Percentiles rank a stretch among this genome's conserved stretches.
Evolutionary conservation across 2,888 invertebrate genomes (phyloP).

Genomic region (Cremastobaeus sp.): DNA sequence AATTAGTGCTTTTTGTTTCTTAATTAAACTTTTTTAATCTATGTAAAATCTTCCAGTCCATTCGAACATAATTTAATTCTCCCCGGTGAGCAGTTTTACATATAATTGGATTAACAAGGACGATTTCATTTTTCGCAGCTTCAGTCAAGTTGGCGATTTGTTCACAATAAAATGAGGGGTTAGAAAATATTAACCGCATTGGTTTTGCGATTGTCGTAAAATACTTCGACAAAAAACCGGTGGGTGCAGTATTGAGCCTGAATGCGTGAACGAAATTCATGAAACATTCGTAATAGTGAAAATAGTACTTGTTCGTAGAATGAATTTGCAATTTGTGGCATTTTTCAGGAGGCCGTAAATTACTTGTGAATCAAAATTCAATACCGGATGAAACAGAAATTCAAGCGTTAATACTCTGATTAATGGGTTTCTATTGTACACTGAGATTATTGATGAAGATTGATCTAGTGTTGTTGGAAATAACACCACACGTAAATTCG

Average conservation of each 20-base stretch:
- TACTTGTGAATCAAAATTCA: conserved; percentile 40
- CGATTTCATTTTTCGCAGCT: too few species aligned
- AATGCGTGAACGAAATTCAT: too few species aligned
- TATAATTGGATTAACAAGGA: too few species aligned
- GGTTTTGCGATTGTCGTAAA: too few species aligned
- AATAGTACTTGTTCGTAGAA: neutral
- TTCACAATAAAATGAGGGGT: too few species aligned
- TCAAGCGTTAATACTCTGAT: conserved; percentile 38
- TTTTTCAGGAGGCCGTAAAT: conserved; percentile 36
- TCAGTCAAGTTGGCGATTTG: too few species aligned
- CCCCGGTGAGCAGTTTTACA: neutral
- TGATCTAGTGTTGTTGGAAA: conserved; percentile 21
- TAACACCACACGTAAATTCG: conserved; percentile 20
- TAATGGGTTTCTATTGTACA: conserved; percentile 43
- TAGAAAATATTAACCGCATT: too few species aligned
- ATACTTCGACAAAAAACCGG: neutral
- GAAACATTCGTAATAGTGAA: neutral
- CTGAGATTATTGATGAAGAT: conserved; percentile 48
- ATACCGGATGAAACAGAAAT: conserved; percentile 31
- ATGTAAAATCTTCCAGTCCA: too few species aligned
- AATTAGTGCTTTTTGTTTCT: neutral
- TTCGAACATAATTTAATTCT: too few species aligned
- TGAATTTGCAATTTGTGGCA: conserved; percentile 18
- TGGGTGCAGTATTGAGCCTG: too few species aligned
- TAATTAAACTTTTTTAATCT: conserved; percentile 1